Evolutionary conservation across 2,888 invertebrate species (phyloP).

Genomic region (Orthosia cruda): DNA sequence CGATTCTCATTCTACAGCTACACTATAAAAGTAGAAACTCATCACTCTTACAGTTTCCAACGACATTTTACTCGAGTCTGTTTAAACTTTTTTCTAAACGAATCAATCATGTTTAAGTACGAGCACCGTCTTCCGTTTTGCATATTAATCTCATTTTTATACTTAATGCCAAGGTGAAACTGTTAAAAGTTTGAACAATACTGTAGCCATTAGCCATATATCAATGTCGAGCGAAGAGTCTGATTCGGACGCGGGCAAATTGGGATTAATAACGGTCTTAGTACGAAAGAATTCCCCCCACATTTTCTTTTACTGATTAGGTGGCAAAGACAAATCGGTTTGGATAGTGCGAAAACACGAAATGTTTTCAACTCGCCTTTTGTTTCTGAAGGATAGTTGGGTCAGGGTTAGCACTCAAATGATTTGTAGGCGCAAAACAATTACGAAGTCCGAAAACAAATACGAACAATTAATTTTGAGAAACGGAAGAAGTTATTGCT

Average conservation of each 20-base stretch:
- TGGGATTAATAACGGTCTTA: conserved; percentile 86
- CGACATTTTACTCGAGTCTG: conserved; percentile 31
- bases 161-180: conserved; percentile 61
- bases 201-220: conserved; percentile 78
- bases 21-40: conserved; percentile 19
- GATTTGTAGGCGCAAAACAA: conserved; percentile 60
- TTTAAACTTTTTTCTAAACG: conserved; percentile 41
- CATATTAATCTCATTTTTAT: conserved; percentile 70
- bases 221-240: conserved; percentile 80
- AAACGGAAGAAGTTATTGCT: conserved; percentile 24
- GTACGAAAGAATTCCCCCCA: conserved; percentile 77
- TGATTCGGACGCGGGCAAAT: conserved; percentile 81
- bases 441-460: conserved; percentile 53
- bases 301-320: conserved; percentile 84
- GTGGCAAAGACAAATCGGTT: conserved; percentile 82
- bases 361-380: conserved; percentile 54
- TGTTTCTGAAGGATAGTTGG: conserved; percentile 52
- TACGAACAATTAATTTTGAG: conserved; percentile 42
- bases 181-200: conserved; percentile 71
- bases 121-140: conserved; percentile 56
- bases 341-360: conserved; percentile 70
- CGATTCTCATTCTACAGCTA: conserved; percentile 2
- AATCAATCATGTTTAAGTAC: conserved; percentile 64
- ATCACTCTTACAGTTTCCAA: conserved; percentile 34
- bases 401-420: conserved; percentile 45